Base-by-base conservation (phyloP, 2,888 invertebrate species). In the Hylaea fasciaria region DNA sequence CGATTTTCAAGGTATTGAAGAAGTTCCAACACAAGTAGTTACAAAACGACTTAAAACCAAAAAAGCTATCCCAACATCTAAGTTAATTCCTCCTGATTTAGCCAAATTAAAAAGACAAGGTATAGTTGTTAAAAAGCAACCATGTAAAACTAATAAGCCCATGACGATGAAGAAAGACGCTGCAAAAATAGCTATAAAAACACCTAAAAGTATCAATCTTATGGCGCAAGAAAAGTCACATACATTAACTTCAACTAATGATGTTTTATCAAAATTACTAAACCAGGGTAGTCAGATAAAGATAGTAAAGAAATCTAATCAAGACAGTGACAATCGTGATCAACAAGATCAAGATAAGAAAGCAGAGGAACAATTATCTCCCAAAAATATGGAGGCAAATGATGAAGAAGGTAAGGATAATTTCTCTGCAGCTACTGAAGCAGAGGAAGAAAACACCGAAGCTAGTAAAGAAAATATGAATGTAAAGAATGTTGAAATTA, bases 1-100 rank as follows among this genome's bases (percentile, higher is more conserved):
- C 56, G 87, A 91, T 72, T 82, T 91, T 65, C 87, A 92, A 66
- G 92, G 92, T 4, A 79, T 91, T 62, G 91, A 90, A 72, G 92
- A 91, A 79, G 83, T 92, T n/a, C 91, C 91, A 0, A 86, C 89
- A 9, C 83, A 80, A 66, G 78, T 83, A 43, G 82, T 91, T 39
- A 76, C 81, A 35, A 91, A 89, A 71, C 83, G 84, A 40, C 72
- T 84, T n/a, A 88, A 85, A 74, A 71, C 57, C 5, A 86, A 80
- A 71, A 88, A 83, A 70, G 45, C 69, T 53, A 77, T 72, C 29
- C 57, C 70, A 29, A 68, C 70, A 16, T 62, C 75, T 40, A 81
- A 77, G 64, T 63, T 79, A 12, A 37, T 61, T 29, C 76, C 85
- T 41, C 74, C 84, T 44, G 84, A 89, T 64, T 67, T 92, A 62